phyloP scores from a whole-genome alignment of 2,113 vertebrate species.

The Gila orcuttii region DNA sequence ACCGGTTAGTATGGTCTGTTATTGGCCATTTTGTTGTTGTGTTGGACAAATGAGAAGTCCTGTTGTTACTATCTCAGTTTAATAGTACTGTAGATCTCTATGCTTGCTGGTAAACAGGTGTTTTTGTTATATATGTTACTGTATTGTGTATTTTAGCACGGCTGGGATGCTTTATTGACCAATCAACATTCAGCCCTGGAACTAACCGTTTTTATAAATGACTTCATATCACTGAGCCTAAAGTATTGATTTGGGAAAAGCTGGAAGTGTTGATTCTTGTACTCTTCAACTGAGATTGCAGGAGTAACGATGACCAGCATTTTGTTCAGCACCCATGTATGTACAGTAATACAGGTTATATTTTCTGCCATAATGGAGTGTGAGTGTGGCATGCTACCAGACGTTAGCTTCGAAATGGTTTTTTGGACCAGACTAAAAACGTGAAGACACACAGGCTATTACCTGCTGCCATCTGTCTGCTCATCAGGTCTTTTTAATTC shows the following conservation, averaged over 20 bases:
- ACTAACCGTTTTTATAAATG: not conserved
- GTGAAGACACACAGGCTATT: not conserved
- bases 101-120: not conserved
- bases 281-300: constrained; percentile 10
- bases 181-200: not conserved
- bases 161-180: not conserved
- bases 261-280: not conserved
- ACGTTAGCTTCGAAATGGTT: not conserved
- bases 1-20: not conserved
- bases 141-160: not conserved
- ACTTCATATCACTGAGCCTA: constrained; percentile 4
- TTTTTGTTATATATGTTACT: not conserved
- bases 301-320: not conserved
- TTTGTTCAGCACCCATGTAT: not conserved
- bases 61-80: not conserved
- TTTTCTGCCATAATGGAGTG: not conserved
- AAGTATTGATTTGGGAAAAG: constrained; percentile 20
- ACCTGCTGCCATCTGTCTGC: constrained; percentile 7
- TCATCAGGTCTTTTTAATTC: constrained; percentile 42
- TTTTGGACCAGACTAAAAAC: not conserved
- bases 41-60: not conserved
- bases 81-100: not conserved
- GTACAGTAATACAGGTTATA: not conserved
- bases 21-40: not conserved
- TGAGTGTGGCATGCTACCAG: not conserved